These are phyloP conservation scores for Octonoba sinensis DNA, from an alignment of 2,888 invertebrate genomes.

Conservation along the genomic window DNA sequence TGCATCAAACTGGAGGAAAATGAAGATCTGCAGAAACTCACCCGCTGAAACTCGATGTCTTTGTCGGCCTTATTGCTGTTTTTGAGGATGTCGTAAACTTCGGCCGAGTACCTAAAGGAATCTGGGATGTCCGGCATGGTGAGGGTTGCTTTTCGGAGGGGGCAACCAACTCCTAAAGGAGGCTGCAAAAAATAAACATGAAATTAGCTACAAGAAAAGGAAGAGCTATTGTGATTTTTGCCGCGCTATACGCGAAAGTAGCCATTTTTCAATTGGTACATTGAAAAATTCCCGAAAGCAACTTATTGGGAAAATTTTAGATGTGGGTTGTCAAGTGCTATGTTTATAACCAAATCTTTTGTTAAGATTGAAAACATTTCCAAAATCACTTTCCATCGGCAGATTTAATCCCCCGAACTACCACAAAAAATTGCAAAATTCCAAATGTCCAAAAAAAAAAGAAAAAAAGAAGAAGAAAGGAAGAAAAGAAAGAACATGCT, in stretches of 20 bases:
- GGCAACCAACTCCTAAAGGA: conserved; percentile 34
- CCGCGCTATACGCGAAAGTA: neutral
- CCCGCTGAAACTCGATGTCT: conserved; percentile 24
- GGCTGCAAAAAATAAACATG: conserved; percentile 18
- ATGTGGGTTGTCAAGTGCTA: too few relatives aligned
- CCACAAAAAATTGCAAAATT: too few relatives aligned
- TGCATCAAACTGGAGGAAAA: too few relatives aligned
- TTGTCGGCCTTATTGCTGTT: neutral
- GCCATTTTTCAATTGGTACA: neutral
- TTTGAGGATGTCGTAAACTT: conserved; percentile 24
- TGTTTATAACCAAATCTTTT: too few relatives aligned
- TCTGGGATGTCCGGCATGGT: conserved; percentile 25
- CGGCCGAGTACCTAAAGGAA: conserved; percentile 24
- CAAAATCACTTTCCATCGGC: too few relatives aligned
- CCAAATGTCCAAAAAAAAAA: too few relatives aligned
- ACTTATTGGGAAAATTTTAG: neutral
- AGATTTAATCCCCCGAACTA: too few relatives aligned
- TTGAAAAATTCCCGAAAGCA: neutral
- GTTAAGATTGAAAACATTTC: too few relatives aligned
- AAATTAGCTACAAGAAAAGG: neutral
- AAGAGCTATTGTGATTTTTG: neutral
- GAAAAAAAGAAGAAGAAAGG: too few relatives aligned
- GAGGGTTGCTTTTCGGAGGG: neutral
- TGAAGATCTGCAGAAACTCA: neutral
- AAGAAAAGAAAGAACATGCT: too few relatives aligned